Conservation (phyloP, 2,888 invertebrate species). For the Stegana nigrithorax region DNA sequence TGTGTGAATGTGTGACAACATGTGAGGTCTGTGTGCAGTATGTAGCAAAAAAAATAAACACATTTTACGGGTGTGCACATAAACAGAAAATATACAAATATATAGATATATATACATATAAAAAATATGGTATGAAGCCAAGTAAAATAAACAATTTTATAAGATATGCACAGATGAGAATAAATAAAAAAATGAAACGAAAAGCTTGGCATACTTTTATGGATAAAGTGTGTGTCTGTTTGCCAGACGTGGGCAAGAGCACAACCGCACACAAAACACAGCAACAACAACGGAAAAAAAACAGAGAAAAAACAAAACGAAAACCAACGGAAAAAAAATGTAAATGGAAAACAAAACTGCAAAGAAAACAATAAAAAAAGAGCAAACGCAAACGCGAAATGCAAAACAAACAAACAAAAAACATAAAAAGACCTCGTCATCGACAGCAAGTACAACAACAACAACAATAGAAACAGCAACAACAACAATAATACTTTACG, state of each 20-base stretch:
- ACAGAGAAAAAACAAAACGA: not conserved
- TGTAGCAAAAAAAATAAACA: conserved; percentile 51
- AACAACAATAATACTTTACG: conserved; percentile 25
- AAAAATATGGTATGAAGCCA: conserved; percentile 11
- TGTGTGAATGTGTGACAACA: too few species aligned
- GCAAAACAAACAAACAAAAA: conserved; percentile 9
- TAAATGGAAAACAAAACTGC: not conserved
- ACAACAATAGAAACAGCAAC: conserved; percentile 23
- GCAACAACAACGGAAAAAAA: not conserved
- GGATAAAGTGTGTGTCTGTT: not conserved
- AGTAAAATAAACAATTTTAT: conserved; percentile 58
- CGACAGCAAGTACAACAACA: not conserved
- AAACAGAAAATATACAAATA: conserved; percentile 29
- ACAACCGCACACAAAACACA: not conserved
- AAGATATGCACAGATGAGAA: conserved; percentile 47
- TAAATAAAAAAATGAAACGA: conserved; percentile 3
- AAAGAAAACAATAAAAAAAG: conserved; percentile 37
- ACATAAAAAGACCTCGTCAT: too few species aligned
- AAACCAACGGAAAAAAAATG: not conserved
- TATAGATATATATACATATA: conserved; percentile 15
- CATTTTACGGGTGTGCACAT: conserved; percentile 41
- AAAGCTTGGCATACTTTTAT: not conserved
- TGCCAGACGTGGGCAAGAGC: not conserved
- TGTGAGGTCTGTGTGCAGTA: conserved; percentile 42
- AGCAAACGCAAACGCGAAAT: conserved; percentile 36